Base-by-base conservation (phyloP, 2,888 invertebrate species). In the Aphodius granarius region DNA sequence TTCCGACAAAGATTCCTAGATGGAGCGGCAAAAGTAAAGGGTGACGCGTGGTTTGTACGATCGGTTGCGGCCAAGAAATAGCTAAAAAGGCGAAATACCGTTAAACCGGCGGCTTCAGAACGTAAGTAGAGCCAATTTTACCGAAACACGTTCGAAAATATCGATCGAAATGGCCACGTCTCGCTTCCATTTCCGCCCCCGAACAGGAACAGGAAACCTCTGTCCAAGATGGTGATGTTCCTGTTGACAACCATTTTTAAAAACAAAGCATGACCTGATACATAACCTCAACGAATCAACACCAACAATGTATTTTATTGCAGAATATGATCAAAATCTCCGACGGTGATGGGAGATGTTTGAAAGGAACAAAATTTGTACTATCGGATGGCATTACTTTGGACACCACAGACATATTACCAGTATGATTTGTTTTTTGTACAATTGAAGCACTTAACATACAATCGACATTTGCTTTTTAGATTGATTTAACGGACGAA, bases 141-240 rank as follows among this genome's bases (percentile, higher is more conserved):
- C 15, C 71, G 74, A 62, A 23, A 70, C 20, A 70, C 74, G 73
- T 79, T 79, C 63, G 68, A 76, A 78, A 79, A 79, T 83, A 82
- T 83, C 76, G 82, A 82, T 82, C 79, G 72, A 78, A 84, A 84
- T 83, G 83, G 82, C 82, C 80, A 79, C 82, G 80, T 76, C 76
- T 73, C 70, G 78, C 76, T 77, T 77, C 78, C 80, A 88, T 87
- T 88, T 88, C 88, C 88, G 88, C 85, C 84, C 81, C 81, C 80
- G 80, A 85, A 90, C 90, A 91, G 91, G 91, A 91, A 91, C 89
- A 91, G 91, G 91, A 91, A 91, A 89, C 88, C 88, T 86, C 78
- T 83, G 84, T 83, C 77, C 86, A 89, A 87, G 83, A 86, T 89
- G 89, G 89, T 88, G 88, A 88, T 86, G 85, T 86, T 86, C 86